phyloP scores from a whole-genome alignment of 2,113 vertebrate genomes.

The Calonectris borealis region DNA sequence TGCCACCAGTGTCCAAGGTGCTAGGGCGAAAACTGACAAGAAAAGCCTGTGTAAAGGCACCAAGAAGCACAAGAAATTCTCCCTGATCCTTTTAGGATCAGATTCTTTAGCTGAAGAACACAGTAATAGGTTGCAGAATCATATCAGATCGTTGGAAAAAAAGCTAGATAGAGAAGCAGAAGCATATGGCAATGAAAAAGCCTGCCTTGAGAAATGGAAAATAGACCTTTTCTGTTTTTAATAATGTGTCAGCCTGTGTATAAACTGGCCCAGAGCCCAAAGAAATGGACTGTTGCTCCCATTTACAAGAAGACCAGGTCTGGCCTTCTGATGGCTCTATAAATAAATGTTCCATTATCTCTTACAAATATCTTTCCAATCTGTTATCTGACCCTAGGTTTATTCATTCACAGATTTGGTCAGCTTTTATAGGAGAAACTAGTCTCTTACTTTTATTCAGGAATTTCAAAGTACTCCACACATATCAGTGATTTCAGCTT shows the following conservation, averaged over 20 bases:
- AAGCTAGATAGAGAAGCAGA: background rate
- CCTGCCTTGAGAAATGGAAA: background rate
- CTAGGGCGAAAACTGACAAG: background rate
- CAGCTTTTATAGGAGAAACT: background rate
- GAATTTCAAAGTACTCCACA: background rate
- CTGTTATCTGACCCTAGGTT: background rate
- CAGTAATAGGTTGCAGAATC: background rate
- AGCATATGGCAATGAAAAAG: background rate
- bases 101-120: background rate
- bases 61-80: background rate
- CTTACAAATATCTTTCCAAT: constrained; percentile 14
- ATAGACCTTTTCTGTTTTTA: background rate
- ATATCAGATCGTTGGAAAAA: background rate
- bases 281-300: constrained; percentile 13
- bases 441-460: background rate
- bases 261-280: constrained; percentile 31
- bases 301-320: background rate
- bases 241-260: constrained; percentile 36
- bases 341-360: constrained; percentile 48
- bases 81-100: background rate
- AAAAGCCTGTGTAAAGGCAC: background rate
- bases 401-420: constrained; percentile 40
- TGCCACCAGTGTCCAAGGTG: background rate
- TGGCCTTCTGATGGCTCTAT: constrained; percentile 4
- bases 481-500: background rate